phyloP scores from a whole-genome alignment of 1,140 invertebrate species.

The Rhysida immarginata region DNA sequence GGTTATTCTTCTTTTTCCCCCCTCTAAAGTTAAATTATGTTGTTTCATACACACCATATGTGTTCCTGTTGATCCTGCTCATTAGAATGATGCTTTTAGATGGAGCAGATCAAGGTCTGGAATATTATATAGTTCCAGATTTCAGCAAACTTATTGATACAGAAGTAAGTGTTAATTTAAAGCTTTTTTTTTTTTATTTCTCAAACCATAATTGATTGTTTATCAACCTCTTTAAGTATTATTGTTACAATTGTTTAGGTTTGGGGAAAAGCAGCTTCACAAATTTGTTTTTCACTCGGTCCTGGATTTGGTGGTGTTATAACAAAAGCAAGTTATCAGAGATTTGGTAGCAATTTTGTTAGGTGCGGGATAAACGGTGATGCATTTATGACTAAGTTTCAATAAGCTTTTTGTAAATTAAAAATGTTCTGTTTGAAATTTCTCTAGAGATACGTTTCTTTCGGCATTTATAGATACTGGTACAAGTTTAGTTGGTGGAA shows the following conservation, averaged over 20 bases:
- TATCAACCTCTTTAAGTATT: too few relatives aligned
- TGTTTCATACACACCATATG: too few relatives aligned
- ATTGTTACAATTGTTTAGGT: slow-evolving; percentile 42
- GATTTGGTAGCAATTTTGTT: slow-evolving; percentile 62
- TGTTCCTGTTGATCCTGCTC: slow-evolving; percentile 63
- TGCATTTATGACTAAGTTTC: too few relatives aligned
- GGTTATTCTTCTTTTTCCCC: too few relatives aligned
- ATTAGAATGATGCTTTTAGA: slow-evolving; percentile 61
- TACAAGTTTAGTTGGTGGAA: neutral
- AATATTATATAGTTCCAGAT: slow-evolving; percentile 58
- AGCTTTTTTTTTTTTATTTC: too few relatives aligned
- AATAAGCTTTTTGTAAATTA: neutral
- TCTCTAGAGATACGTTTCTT: neutral
- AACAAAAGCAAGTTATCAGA: slow-evolving; percentile 62
- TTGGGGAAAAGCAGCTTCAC: slow-evolving; percentile 73
- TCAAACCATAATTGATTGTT: slow-evolving; percentile 15
- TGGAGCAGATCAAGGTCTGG: slow-evolving; percentile 56
- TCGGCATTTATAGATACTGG: neutral
- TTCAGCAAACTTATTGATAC: neutral
- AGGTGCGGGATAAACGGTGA: too few relatives aligned
- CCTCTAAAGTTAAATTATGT: too few relatives aligned
- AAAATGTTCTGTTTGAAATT: neutral
- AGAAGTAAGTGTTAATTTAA: too few relatives aligned
- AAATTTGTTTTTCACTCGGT: slow-evolving; percentile 72
- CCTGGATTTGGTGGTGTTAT: slow-evolving; percentile 70